These are phyloP conservation scores for Pyrgus malvae DNA, from an alignment of 2,888 invertebrate species.

Conservation along the genomic window DNA sequence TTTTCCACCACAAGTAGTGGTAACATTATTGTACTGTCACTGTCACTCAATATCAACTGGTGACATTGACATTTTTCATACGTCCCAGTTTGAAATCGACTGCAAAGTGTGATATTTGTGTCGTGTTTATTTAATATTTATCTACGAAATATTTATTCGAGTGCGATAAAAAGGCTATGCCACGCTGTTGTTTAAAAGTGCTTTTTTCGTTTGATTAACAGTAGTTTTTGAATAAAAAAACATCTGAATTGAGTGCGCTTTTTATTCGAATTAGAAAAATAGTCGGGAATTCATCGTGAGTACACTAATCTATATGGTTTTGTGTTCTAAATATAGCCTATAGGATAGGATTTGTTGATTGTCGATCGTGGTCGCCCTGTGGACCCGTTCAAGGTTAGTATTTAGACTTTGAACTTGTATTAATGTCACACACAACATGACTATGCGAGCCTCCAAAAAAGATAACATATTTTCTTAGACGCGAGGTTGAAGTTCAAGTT, in stretches of 20 bases:
- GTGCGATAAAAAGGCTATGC: not conserved
- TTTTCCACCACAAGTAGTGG: not conserved
- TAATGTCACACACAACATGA: not conserved
- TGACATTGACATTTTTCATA: conserved; percentile 5
- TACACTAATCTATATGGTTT: conserved; percentile 1
- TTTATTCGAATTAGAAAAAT: not conserved
- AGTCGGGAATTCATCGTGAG: conserved; percentile 3
- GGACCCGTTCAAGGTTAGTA: conserved; percentile 40
- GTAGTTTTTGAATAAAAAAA: not conserved
- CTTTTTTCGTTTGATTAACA: not conserved
- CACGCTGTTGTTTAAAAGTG: not conserved
- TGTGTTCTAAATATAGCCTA: conserved; percentile 30
- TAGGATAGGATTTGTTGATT: conserved; percentile 5
- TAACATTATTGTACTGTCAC: not conserved
- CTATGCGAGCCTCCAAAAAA: not conserved
- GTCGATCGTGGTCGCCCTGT: not conserved
- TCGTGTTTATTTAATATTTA: conserved; percentile 9
- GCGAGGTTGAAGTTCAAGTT: not conserved
- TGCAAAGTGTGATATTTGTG: conserved; percentile 7
- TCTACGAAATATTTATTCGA: conserved; percentile 12
- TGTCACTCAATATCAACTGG: not conserved
- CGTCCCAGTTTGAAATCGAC: conserved; percentile 18
- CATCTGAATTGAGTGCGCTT: not conserved
- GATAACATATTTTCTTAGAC: not conserved
- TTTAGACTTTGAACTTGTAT: conserved; percentile 39